Percentiles rank a stretch among this genome's conserved stretches.
Conservation (phyloP, 2,888 invertebrate genomes). For the Taenaris catops region DNA sequence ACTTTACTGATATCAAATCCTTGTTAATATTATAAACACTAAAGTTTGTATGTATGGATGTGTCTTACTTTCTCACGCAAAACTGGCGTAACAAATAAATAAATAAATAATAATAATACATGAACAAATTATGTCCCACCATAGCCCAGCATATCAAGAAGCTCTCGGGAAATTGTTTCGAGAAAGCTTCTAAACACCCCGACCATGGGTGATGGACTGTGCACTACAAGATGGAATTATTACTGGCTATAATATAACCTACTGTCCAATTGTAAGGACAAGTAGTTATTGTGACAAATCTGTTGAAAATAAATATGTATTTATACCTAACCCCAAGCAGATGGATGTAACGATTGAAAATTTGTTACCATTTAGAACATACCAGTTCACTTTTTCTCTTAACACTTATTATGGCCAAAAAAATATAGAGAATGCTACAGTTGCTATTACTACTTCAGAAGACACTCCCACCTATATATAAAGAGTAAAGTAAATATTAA, state of each 20-base stretch:
- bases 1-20: too few species aligned
- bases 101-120: too few species aligned
- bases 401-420: slow-evolving; percentile 61
- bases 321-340: slow-evolving; percentile 61
- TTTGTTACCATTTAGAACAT: slow-evolving; percentile 87
- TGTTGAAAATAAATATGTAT: slow-evolving; percentile 48
- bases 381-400: slow-evolving; percentile 84
- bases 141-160: too few species aligned
- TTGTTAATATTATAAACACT: too few species aligned
- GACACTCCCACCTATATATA: slow-evolving; percentile 80
- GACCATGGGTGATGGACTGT: slow-evolving; percentile 91
- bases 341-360: slow-evolving; percentile 79
- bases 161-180: too few species aligned
- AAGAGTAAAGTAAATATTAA: too few species aligned
- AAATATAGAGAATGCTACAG: slow-evolving; percentile 74
- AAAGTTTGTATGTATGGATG: too few species aligned
- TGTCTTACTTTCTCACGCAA: too few species aligned
- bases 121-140: too few species aligned
- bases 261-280: slow-evolving; percentile 82
- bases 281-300: slow-evolving; percentile 77
- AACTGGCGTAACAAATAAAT: too few species aligned
- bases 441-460: slow-evolving; percentile 84
- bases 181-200: too few species aligned
- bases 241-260: slow-evolving; percentile 86
- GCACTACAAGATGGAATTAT: slow-evolving; percentile 84